Evolutionary conservation across 1,140 invertebrate species (phyloP).

Genomic region (Drosophila serrata): DNA sequence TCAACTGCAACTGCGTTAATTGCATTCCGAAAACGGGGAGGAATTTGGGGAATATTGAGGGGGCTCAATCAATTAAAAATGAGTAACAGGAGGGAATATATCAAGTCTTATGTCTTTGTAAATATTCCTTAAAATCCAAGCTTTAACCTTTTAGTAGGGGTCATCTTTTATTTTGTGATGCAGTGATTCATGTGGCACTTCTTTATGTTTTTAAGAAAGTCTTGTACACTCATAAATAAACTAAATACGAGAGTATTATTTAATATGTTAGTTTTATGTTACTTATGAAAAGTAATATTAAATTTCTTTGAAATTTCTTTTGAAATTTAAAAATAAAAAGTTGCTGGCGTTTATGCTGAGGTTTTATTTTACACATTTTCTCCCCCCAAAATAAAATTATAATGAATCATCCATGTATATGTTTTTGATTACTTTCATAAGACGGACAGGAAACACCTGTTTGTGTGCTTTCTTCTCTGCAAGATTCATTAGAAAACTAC

Average conservation of each 20-base stretch:
- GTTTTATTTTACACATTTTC: not conserved
- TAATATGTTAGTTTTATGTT: no score
- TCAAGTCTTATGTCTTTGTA: conserved; percentile 27
- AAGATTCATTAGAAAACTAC: conserved; percentile 35
- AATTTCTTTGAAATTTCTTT: not conserved
- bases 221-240: no score
- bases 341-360: not conserved
- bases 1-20: conserved; percentile 48
- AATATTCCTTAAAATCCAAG: conserved; percentile 13
- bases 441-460: conserved; percentile 40
- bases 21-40: conserved; percentile 47
- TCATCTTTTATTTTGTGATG: not conserved
- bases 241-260: no score
- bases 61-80: conserved; percentile 33
- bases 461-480: conserved; percentile 19
- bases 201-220: not conserved
- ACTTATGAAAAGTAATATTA: not conserved
- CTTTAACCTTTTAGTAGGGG: not conserved
- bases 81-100: conserved; percentile 17
- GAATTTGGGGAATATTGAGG: conserved; percentile 19
- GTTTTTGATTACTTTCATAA: conserved; percentile 8
- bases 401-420: conserved; percentile 9
- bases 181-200: conserved; percentile 6
- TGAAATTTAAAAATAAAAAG: not conserved
- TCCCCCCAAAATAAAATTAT: not conserved